phyloP scores from a whole-genome alignment of 2,888 invertebrate species.

The Zeuzera pyrina region DNA sequence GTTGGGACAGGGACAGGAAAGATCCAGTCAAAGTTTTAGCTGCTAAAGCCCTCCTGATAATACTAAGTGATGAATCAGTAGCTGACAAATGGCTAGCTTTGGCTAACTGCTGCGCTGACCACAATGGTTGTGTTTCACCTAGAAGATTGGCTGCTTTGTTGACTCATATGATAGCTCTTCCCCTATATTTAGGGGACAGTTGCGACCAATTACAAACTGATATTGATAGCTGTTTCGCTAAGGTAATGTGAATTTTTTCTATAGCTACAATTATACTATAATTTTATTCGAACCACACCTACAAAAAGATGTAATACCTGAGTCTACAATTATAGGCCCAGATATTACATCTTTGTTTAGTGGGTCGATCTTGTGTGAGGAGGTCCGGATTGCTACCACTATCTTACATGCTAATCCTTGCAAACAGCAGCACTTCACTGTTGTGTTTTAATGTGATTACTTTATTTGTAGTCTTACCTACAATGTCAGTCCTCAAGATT shows the following conservation, averaged over 20 bases:
- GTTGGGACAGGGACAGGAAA: slow-evolving; percentile 75
- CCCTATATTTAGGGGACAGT: slow-evolving; percentile 73
- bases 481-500: too few relatives aligned
- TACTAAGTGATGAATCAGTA: slow-evolving; percentile 77
- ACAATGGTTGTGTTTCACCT: slow-evolving; percentile 81
- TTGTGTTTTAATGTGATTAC: too few relatives aligned
- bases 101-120: slow-evolving; percentile 80
- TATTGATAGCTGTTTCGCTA: slow-evolving; percentile 81
- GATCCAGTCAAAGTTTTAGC: slow-evolving; percentile 77
- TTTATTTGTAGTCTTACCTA: too few relatives aligned
- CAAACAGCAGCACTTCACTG: too few relatives aligned
- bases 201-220: slow-evolving; percentile 77
- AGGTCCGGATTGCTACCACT: too few relatives aligned
- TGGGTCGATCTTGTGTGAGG: too few relatives aligned
- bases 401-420: too few relatives aligned
- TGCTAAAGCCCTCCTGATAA: slow-evolving; percentile 77
- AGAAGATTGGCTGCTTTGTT: slow-evolving; percentile 75
- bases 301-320: too few relatives aligned
- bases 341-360: too few relatives aligned
- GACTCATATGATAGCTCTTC: slow-evolving; percentile 74
- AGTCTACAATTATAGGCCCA: too few relatives aligned
- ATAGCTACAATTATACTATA: neutral
- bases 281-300: neutral
- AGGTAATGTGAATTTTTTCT: slow-evolving; percentile 51
- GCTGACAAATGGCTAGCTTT: slow-evolving; percentile 77